phyloP scores from a whole-genome alignment of 2,888 invertebrate genomes.

The Stomorhina lunata region DNA sequence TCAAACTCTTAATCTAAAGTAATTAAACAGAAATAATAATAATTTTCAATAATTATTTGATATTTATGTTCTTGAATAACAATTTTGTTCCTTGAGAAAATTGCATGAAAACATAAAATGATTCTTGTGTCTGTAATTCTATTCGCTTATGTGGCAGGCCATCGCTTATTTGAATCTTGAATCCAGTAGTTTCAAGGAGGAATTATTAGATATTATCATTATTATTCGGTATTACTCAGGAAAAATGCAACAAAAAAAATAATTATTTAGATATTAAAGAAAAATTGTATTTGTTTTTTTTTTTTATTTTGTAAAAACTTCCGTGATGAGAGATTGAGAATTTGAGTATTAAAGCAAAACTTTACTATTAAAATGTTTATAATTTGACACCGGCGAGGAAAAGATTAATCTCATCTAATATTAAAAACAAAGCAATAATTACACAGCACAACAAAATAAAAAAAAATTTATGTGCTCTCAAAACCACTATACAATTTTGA shows the following conservation, averaged over 20 bases:
- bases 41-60: neutral
- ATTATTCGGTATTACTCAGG: neutral
- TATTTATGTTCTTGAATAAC: neutral
- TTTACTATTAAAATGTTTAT: no score
- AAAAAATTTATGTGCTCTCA: no score
- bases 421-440: no score
- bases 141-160: neutral
- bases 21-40: no score
- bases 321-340: no score
- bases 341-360: no score
- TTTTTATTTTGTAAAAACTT: no score
- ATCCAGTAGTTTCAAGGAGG: conserved; percentile 28
- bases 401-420: no score
- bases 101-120: neutral
- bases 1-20: no score
- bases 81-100: neutral
- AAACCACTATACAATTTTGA: no score
- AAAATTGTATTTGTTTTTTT: neutral
- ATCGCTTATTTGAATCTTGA: neutral
- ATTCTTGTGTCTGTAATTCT: neutral
- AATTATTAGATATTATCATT: conserved; percentile 19
- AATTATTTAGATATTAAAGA: neutral
- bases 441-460: no score
- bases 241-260: neutral
- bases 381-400: no score